Percentiles rank a stretch among this genome's conserved stretches.
These are phyloP conservation scores for Colistium nudipinnis DNA, from an alignment of 2,113 vertebrate genomes.

Conservation along the genomic window DNA sequence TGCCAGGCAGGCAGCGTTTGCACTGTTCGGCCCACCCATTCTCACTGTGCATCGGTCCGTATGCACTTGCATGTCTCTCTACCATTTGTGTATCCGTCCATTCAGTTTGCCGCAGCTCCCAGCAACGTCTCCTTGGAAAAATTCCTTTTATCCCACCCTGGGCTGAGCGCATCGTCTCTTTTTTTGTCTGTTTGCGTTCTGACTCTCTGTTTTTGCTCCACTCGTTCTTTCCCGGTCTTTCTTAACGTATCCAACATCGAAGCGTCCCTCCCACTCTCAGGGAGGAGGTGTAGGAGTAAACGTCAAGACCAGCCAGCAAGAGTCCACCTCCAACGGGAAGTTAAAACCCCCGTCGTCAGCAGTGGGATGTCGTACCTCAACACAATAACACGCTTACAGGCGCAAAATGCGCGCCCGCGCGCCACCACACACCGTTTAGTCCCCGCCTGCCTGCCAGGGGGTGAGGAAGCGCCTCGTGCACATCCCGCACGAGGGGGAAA, in stretches of 20 bases:
- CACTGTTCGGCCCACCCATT: background rate
- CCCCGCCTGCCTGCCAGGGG: slow-evolving; percentile 27
- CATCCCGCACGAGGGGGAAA: slow-evolving; percentile 7
- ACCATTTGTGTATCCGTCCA: slow-evolving; percentile 22
- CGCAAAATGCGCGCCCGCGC: background rate
- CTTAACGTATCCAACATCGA: slow-evolving; percentile 39
- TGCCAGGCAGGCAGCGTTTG: background rate
- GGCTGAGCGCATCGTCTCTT: background rate
- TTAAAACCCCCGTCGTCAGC: slow-evolving; percentile 52
- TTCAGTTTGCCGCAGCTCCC: background rate
- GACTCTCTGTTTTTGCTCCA: background rate
- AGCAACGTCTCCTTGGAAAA: background rate
- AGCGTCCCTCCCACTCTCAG: slow-evolving; percentile 21
- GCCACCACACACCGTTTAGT: background rate
- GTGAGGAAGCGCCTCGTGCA: slow-evolving; percentile 9
- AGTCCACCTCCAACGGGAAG: slow-evolving; percentile 22
- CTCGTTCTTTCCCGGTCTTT: slow-evolving; percentile 9
- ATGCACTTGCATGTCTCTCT: slow-evolving; percentile 16
- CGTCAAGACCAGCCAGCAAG: slow-evolving; percentile 53
- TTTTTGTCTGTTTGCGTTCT: background rate
- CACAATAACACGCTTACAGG: background rate
- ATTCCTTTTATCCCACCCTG: background rate
- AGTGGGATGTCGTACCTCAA: slow-evolving; percentile 27
- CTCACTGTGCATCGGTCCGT: slow-evolving; percentile 1
- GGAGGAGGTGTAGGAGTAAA: slow-evolving; percentile 38